Percentiles rank a stretch among this genome's conserved stretches.
Evolutionary conservation across 2,113 vertebrate genomes (phyloP).

Genomic region (Vulpes lagopus): DNA sequence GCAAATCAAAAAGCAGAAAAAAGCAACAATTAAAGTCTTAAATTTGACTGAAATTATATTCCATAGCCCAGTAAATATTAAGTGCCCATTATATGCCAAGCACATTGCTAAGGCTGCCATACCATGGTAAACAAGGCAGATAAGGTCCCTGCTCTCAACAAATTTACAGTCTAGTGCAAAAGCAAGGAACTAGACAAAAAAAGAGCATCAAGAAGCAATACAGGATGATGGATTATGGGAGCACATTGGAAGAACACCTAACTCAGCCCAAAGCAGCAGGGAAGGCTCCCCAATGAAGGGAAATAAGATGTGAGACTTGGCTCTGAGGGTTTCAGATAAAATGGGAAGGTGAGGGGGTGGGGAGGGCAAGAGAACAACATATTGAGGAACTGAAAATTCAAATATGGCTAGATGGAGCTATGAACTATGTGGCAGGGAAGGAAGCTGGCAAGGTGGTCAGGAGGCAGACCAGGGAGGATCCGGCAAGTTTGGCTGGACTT

Average conservation of each 20-base stretch:
- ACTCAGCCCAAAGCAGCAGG: background rate
- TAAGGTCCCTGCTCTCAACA: background rate
- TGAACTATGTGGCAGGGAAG: background rate
- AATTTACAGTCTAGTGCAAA: slow-evolving; percentile 34
- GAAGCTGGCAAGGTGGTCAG: background rate
- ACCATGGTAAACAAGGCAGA: background rate
- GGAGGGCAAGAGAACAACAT: background rate
- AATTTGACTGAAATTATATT: slow-evolving; percentile 34
- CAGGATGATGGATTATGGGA: background rate
- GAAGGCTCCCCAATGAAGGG: background rate
- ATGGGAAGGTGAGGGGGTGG: background rate
- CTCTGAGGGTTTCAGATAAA: slow-evolving; percentile 6
- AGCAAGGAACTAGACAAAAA: slow-evolving; percentile 26
- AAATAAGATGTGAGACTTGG: background rate
- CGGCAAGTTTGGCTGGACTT: background rate
- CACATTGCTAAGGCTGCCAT: background rate
- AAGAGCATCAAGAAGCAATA: background rate
- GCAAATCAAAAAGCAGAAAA: slow-evolving; percentile 83
- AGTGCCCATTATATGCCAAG: background rate
- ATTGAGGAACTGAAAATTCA: slow-evolving; percentile 46
- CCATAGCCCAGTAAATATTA: slow-evolving; percentile 45
- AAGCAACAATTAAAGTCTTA: slow-evolving; percentile 79
- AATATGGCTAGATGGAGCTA: background rate
- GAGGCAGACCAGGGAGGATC: background rate
- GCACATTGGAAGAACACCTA: background rate